These are phyloP conservation scores for Schizopygopsis malacanthus DNA, from an alignment of 2,797 vertebrate genomes.

Conservation along the genomic window DNA sequence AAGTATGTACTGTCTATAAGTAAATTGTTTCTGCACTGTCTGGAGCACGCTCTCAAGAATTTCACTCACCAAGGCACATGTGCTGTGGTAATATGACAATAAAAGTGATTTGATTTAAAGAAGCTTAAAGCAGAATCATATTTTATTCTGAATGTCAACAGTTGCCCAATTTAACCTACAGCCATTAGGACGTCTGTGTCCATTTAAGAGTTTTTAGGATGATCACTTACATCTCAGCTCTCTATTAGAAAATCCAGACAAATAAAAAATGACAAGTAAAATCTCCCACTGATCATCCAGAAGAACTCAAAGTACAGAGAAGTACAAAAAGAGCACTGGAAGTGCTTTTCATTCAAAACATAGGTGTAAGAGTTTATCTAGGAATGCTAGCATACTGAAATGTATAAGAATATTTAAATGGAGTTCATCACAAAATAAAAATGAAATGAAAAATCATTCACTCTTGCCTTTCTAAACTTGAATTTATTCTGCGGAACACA, in stretches of 20 bases:
- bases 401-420: background rate
- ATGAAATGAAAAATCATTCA: background rate
- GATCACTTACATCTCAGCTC: slow-evolving; percentile 7
- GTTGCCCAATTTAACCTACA: background rate
- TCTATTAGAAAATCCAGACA: slow-evolving; percentile 3
- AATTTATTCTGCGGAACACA: background rate
- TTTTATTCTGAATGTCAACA: slow-evolving; percentile 26
- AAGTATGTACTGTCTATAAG: no score
- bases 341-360: background rate
- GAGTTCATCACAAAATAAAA: background rate
- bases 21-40: no score
- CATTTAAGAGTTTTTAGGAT: slow-evolving; percentile 2
- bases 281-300: background rate
- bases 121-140: slow-evolving; percentile 24
- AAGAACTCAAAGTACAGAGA: background rate
- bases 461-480: background rate
- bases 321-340: background rate
- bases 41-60: no score
- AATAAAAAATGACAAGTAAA: background rate
- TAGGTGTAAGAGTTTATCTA: slow-evolving; percentile 11
- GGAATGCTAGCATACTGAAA: background rate
- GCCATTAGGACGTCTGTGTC: background rate
- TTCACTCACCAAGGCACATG: no score
- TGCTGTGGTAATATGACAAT: no score
- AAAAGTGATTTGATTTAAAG: background rate